Evolutionary conservation across 2,797 vertebrate species (phyloP).

Genomic region (Rhincodon typus): DNA sequence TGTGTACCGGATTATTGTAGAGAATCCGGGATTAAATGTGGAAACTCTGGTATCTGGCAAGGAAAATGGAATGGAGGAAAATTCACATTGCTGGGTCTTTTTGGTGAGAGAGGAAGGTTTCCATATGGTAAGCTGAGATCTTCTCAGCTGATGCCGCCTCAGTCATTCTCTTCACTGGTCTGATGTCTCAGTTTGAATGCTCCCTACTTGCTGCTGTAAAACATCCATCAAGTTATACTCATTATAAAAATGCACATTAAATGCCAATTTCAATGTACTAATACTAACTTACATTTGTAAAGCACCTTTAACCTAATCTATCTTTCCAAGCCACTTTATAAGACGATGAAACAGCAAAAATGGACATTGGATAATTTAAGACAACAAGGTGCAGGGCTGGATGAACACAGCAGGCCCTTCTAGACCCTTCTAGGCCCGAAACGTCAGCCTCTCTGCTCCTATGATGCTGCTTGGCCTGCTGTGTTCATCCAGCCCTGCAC

Average conservation of each 20-base stretch:
- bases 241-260: not conserved
- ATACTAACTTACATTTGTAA: no score
- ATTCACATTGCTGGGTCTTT: not conserved
- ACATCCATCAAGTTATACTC: not conserved
- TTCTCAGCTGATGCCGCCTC: not conserved
- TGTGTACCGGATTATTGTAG: not conserved
- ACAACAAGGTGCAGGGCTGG: no score
- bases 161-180: not conserved
- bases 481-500: no score
- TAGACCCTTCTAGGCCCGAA: no score
- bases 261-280: not conserved
- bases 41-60: not conserved
- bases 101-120: not conserved
- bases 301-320: no score
- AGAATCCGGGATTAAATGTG: not conserved
- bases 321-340: no score
- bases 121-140: not conserved
- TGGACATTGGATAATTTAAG: no score
- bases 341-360: no score
- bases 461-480: no score
- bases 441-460: no score
- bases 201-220: not conserved
- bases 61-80: not conserved
- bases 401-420: no score
- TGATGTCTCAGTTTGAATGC: not conserved